Base-by-base conservation (phyloP, 1,140 invertebrate genomes). In the Drosophila suzukii region DNA sequence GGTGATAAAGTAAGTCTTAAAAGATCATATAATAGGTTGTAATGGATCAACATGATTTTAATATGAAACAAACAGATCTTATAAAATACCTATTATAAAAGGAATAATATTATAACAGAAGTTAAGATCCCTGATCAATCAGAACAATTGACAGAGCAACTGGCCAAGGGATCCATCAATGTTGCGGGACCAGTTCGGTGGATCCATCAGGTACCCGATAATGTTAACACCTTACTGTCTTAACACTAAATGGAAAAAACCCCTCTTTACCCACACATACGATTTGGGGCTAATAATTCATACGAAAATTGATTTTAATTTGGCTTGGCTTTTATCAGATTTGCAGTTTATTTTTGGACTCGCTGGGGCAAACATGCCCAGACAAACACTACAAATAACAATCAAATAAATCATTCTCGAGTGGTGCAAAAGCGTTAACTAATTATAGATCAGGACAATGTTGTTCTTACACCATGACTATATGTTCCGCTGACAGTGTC, bases 391-490 rank as follows among this genome's bases (percentile, higher is more conserved):
- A 65, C 59, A 60, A 85, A 78, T 81, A 58, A 75, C 72, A 66
- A 65, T 85, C 62, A 13, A 82, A 88, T 85, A 78, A 88, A 88
- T 88, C 82, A 85, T 85, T 78, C 61, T 85, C 78, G 81, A 85
- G 82, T 88, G 78, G 50, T 24, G 15, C 39, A 17, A 50, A 46
- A 68, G 44, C 54, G 43, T 62, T 50, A 49, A 56, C 75, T 88
- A 85, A 72, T 78, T 88, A 67, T 86, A 75, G 60, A 43, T 30
- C 55, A n/a, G 62, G 41, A 56, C 32, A 11, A 38, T 27, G 20
- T 20, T 20, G 20, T 20, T 20, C 20, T 20, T 20, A 20, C 20
- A 20, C 20, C 20, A 36, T 24, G 38, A 51, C 39, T 39, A 54
- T 36, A 53, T 13, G 27, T 15, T 32, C 4, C 43, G n/a, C 6